Evolutionary conservation across 2,797 vertebrate genomes (phyloP).

Genomic region (Muscicapa comitata): DNA sequence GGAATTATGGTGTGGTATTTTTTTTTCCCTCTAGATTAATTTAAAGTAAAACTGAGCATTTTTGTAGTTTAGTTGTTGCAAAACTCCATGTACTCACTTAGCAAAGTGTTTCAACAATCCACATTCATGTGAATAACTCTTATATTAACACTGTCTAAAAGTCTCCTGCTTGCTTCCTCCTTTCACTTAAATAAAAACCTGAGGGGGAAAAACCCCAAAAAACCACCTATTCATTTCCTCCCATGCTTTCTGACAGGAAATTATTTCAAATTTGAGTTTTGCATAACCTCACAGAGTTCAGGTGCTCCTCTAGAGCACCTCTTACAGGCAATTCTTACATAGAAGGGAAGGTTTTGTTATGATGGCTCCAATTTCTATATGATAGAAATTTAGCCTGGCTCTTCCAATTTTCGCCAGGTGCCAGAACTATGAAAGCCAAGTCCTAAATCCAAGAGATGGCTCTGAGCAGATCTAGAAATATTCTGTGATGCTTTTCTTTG

Average conservation of each 20-base stretch:
- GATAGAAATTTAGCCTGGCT: background rate
- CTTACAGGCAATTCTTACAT: background rate
- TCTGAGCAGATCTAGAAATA: background rate
- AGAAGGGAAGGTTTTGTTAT: background rate
- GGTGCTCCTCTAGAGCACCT: background rate
- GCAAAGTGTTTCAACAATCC: background rate
- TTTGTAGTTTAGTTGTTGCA: background rate
- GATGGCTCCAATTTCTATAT: background rate
- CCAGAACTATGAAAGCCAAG: background rate
- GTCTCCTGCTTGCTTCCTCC: background rate
- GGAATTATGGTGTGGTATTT: background rate
- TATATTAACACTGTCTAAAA: background rate
- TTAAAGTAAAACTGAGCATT: background rate
- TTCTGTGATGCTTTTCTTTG: background rate
- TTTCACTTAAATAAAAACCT: background rate
- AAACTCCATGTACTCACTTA: background rate
- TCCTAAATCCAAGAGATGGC: background rate
- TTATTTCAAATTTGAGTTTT: background rate
- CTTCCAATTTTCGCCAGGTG: background rate
- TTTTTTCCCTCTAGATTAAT: background rate
- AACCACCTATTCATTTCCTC: background rate
- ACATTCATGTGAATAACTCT: background rate
- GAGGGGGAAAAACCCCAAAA: rapidly evolving
- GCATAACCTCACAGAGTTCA: background rate
- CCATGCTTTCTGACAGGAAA: background rate